phyloP scores from a whole-genome alignment of 2,797 vertebrate species.

The Apogon hyalosoma region DNA sequence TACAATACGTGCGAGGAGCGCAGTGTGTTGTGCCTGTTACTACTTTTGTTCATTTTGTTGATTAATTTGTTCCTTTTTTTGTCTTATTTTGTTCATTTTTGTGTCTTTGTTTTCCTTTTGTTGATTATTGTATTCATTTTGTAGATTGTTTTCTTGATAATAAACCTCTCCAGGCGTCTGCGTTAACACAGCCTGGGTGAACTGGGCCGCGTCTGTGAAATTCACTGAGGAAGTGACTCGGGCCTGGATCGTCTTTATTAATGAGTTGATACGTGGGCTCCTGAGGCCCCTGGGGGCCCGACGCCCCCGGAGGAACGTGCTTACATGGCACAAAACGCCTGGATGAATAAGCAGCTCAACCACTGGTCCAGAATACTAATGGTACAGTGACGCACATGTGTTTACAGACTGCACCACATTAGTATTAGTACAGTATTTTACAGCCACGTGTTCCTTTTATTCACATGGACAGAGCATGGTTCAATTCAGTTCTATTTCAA shows the following conservation, averaged over 20 bases:
- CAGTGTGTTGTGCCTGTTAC: too few relatives aligned
- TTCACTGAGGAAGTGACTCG: slow-evolving; percentile 73
- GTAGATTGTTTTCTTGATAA: background rate
- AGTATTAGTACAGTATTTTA: too few relatives aligned
- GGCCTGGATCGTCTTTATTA: slow-evolving; percentile 72
- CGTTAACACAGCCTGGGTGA: slow-evolving; percentile 44
- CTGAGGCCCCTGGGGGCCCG: slow-evolving; percentile 29
- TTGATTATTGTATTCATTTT: too few relatives aligned
- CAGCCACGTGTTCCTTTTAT: too few relatives aligned
- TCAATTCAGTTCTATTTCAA: too few relatives aligned
- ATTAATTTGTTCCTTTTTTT: too few relatives aligned
- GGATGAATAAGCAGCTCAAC: slow-evolving; percentile 35
- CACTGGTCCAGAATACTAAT: slow-evolving; percentile 20
- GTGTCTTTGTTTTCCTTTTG: too few relatives aligned
- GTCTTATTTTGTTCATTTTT: too few relatives aligned
- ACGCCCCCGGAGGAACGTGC: slow-evolving; percentile 49
- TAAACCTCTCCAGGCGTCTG: background rate
- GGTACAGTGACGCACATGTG: background rate
- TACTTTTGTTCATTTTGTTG: too few relatives aligned
- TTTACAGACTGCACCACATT: slow-evolving; percentile 30
- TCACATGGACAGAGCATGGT: too few relatives aligned
- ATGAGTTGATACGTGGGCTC: slow-evolving; percentile 72
- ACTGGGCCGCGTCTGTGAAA: slow-evolving; percentile 66
- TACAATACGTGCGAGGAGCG: too few relatives aligned
- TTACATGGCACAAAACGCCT: slow-evolving; percentile 60